phyloP scores from a whole-genome alignment of 1,140 invertebrate genomes.

The Eupristina koningsbergeri region DNA sequence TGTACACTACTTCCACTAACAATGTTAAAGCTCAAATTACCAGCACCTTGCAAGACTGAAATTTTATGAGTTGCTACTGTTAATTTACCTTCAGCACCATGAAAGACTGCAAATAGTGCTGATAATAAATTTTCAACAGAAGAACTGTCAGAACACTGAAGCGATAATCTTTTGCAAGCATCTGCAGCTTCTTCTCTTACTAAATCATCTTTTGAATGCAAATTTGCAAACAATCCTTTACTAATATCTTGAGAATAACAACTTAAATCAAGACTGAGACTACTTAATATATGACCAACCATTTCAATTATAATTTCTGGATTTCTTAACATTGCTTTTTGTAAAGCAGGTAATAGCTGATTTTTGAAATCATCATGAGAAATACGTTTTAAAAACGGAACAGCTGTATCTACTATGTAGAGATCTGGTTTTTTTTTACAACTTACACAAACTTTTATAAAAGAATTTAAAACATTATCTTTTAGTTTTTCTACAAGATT shows the following conservation, averaged over 20 bases:
- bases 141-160: slow-evolving; percentile 81
- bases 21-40: slow-evolving; percentile 84
- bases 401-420: slow-evolving; percentile 79
- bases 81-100: slow-evolving; percentile 93
- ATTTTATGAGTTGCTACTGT: slow-evolving; percentile 91
- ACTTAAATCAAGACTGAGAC: slow-evolving; percentile 85
- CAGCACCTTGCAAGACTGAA: slow-evolving; percentile 89
- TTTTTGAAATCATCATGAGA: slow-evolving; percentile 84
- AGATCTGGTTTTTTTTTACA: slow-evolving; percentile 84
- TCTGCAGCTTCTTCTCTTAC: slow-evolving; percentile 81
- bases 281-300: slow-evolving; percentile 82
- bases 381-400: slow-evolving; percentile 78
- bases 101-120: slow-evolving; percentile 86
- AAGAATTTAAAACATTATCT: slow-evolving; percentile 80
- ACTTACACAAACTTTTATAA: slow-evolving; percentile 87
- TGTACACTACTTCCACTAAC: slow-evolving; percentile 77
- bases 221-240: slow-evolving; percentile 84
- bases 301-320: slow-evolving; percentile 91
- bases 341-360: slow-evolving; percentile 85
- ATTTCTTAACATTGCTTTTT: slow-evolving; percentile 93
- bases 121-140: slow-evolving; percentile 81
- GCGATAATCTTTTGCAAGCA: slow-evolving; percentile 80
- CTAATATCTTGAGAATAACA: slow-evolving; percentile 85
- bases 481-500: slow-evolving; percentile 70
- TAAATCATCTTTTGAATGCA: slow-evolving; percentile 87